Conservation (phyloP, 2,797 vertebrate species). For the Uromys caudimaculatus region DNA sequence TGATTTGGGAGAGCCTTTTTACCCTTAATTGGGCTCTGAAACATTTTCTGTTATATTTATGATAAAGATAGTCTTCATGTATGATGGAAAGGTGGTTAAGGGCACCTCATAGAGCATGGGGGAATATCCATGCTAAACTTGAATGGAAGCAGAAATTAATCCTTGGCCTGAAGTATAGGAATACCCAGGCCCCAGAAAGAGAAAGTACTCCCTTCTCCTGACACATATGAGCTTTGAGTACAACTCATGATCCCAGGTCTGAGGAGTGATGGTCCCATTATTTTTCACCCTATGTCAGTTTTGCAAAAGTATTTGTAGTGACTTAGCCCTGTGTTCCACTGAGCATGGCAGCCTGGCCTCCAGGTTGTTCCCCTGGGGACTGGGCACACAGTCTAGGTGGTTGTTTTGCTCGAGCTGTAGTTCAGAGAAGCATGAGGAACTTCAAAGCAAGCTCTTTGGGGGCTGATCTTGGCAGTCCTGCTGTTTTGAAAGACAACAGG, state of each 20-base stretch:
- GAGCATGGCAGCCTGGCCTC: background rate
- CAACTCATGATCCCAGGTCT: background rate
- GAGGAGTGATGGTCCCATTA: background rate
- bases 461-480: constrained; percentile 71
- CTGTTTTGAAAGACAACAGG: constrained; percentile 82
- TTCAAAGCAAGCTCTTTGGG: constrained; percentile 67
- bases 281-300: background rate
- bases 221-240: background rate
- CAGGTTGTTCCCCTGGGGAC: background rate
- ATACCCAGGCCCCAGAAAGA: background rate
- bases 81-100: background rate
- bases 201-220: background rate
- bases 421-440: constrained; percentile 51
- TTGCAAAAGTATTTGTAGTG: constrained; percentile 51
- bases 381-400: constrained; percentile 6
- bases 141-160: background rate
- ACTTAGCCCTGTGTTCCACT: background rate
- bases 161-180: background rate
- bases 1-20: background rate
- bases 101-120: background rate
- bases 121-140: background rate
- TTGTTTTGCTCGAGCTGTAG: constrained; percentile 58
- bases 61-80: background rate
- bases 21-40: background rate
- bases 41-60: background rate